These are phyloP conservation scores for Acromyrmex charruanus DNA, from an alignment of 1,140 invertebrate species.

Conservation along the genomic window DNA sequence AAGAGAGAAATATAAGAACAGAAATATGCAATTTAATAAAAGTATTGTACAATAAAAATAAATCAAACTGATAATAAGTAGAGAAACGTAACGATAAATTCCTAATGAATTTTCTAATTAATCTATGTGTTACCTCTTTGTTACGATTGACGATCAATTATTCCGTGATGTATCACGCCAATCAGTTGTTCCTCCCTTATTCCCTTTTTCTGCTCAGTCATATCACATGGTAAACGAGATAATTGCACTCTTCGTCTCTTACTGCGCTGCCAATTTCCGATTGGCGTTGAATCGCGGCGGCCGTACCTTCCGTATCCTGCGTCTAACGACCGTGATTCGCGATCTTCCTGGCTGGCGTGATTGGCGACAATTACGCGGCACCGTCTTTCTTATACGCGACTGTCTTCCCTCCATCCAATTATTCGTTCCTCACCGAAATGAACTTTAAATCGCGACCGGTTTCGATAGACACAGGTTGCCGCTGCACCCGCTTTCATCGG, in stretches of 20 bases:
- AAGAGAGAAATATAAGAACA: not conserved
- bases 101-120: slow-evolving; percentile 62
- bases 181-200: slow-evolving; percentile 64
- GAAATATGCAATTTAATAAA: too few relatives aligned
- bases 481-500: not conserved
- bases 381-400: slow-evolving; percentile 66
- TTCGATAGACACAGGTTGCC: slow-evolving; percentile 47
- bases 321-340: slow-evolving; percentile 68
- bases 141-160: not conserved
- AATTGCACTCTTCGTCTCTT: slow-evolving; percentile 63
- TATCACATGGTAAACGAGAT: slow-evolving; percentile 65
- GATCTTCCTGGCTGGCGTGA: slow-evolving; percentile 77
- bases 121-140: slow-evolving; percentile 39
- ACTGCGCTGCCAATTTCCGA: slow-evolving; percentile 23
- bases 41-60: too few relatives aligned
- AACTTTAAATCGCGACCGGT: slow-evolving; percentile 79
- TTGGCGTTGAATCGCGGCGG: not conserved
- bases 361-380: slow-evolving; percentile 76
- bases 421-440: slow-evolving; percentile 83
- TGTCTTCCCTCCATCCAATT: slow-evolving; percentile 77
- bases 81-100: not conserved
- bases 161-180: slow-evolving; percentile 8
- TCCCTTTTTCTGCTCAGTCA: slow-evolving; percentile 67
- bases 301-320: slow-evolving; percentile 29
- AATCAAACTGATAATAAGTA: too few relatives aligned